Conservation (phyloP, 1,140 invertebrate genomes). For the Penaeus vannamei region DNA sequence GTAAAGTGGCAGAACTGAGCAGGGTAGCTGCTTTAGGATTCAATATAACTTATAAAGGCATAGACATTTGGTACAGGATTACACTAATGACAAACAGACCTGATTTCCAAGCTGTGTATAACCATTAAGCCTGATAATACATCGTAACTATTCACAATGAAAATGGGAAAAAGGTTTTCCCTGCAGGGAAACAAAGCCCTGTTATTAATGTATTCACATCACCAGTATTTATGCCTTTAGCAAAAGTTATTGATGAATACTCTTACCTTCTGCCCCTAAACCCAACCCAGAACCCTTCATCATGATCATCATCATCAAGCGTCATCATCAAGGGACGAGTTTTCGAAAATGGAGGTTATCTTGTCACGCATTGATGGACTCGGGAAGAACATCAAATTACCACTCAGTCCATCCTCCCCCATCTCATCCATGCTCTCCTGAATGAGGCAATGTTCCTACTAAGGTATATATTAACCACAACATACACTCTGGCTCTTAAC, state of each 20-base stretch:
- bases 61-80: background rate
- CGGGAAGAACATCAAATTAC: slow-evolving; percentile 63
- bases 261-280: slow-evolving; percentile 56
- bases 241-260: slow-evolving; percentile 43
- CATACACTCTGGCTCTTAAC: background rate
- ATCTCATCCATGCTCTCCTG: slow-evolving; percentile 61
- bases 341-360: slow-evolving; percentile 60
- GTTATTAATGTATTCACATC: background rate
- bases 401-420: slow-evolving; percentile 53
- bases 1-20: slow-evolving; percentile 18
- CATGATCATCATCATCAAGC: slow-evolving; percentile 42
- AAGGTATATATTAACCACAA: slow-evolving; percentile 23
- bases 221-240: slow-evolving; percentile 59
- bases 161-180: too few relatives aligned
- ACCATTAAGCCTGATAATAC: background rate
- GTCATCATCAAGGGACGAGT: slow-evolving; percentile 52
- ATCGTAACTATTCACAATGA: too few relatives aligned
- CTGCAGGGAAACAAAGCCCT: too few relatives aligned
- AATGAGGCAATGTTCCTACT: slow-evolving; percentile 55
- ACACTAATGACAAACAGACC: too few relatives aligned
- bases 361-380: slow-evolving; percentile 61
- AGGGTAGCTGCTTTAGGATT: background rate
- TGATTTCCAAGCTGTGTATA: slow-evolving; percentile 29
- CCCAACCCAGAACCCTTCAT: slow-evolving; percentile 57
- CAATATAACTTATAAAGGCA: slow-evolving; percentile 20